These are phyloP conservation scores for Thymelicus acteon DNA, from an alignment of 2,888 invertebrate species.

Conservation along the genomic window DNA sequence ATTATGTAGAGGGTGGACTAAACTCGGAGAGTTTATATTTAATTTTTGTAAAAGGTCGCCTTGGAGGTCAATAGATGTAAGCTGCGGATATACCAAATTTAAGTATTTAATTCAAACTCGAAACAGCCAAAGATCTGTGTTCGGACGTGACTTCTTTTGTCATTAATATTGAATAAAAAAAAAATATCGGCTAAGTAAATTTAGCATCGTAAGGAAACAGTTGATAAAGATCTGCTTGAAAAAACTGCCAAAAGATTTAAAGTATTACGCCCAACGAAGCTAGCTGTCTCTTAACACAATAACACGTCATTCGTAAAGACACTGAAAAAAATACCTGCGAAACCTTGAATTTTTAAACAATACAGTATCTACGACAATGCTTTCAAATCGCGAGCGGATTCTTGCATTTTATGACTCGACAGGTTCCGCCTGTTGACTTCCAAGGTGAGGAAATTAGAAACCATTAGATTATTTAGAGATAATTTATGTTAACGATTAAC, in stretches of 20 bases:
- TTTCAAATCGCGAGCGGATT: neutral
- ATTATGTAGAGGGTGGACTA: constrained; percentile 13
- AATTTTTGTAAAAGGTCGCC: constrained; percentile 5
- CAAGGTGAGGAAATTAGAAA: constrained; percentile 18
- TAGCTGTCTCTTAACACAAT: too few species aligned
- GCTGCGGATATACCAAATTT: neutral
- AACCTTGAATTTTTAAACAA: neutral
- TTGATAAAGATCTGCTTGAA: too few species aligned
- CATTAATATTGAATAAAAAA: too few species aligned
- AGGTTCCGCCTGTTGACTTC: neutral
- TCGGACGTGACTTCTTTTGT: too few species aligned
- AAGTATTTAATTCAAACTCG: neutral
- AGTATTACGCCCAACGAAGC: too few species aligned
- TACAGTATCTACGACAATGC: neutral
- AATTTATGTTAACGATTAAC: constrained; percentile 21
- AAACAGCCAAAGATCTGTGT: neutral
- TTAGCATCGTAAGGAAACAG: too few species aligned
- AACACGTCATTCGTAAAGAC: too few species aligned
- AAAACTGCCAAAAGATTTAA: too few species aligned
- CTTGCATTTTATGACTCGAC: neutral
- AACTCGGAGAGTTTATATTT: constrained; percentile 25
- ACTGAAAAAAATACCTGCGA: too few species aligned
- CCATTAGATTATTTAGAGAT: constrained; percentile 29
- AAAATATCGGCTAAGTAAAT: too few species aligned
- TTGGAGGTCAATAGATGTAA: neutral